phyloP scores from a whole-genome alignment of 2,797 vertebrate species.

The Echeneis naucrates region DNA sequence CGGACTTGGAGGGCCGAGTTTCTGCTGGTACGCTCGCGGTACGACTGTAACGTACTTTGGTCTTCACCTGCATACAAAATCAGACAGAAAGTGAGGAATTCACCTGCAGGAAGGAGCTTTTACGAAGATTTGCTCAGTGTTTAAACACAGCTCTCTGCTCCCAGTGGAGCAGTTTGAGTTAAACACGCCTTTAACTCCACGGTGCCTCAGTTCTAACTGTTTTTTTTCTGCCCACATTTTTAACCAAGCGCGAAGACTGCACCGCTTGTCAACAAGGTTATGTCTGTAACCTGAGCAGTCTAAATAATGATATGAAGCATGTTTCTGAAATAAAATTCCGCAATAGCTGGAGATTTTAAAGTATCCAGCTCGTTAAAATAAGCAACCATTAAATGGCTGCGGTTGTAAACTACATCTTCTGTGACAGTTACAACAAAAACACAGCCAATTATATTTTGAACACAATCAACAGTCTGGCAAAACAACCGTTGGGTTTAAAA shows the following conservation, averaged over 20 bases:
- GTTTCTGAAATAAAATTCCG: neutral
- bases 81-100: neutral
- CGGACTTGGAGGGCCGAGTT: constrained; percentile 64
- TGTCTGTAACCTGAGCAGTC: constrained; percentile 1
- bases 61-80: constrained; percentile 21
- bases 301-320: constrained; percentile 15
- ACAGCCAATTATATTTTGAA: constrained; percentile 4
- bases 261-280: constrained; percentile 5
- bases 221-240: constrained; percentile 1
- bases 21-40: constrained; percentile 45
- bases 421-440: neutral
- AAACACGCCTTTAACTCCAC: neutral
- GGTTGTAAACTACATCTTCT: neutral
- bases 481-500: constrained; percentile 31
- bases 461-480: constrained; percentile 25
- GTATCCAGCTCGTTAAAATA: constrained; percentile 2
- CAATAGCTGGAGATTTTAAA: neutral
- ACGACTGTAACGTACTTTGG: constrained; percentile 19
- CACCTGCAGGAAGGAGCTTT: neutral
- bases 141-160: neutral
- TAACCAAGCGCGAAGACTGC: neutral
- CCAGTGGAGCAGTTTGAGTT: neutral
- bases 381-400: constrained; percentile 24
- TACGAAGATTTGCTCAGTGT: neutral
- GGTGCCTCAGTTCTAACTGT: neutral